Conservation (phyloP, 1,140 invertebrate genomes). For the Anastrepha ludens region DNA sequence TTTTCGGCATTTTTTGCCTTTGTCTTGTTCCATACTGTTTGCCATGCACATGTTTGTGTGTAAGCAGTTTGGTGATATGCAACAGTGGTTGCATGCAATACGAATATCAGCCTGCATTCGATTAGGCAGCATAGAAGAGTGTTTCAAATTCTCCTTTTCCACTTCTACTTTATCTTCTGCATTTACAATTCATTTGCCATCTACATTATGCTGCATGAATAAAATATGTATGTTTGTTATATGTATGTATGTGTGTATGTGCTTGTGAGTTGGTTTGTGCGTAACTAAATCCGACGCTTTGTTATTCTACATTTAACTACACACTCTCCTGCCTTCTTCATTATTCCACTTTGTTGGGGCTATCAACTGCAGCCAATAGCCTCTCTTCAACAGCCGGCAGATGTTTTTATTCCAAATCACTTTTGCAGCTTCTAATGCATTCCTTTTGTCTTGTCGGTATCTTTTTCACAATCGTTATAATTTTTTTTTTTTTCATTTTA, state of each 20-base stretch:
- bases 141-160: neutral
- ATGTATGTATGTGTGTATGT: neutral
- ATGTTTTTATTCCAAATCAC: constrained; percentile 50
- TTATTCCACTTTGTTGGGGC: constrained; percentile 37
- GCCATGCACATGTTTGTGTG: neutral
- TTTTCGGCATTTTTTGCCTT: constrained; percentile 5
- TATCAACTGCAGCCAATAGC: constrained; percentile 39
- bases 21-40: neutral
- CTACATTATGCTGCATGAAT: constrained; percentile 14
- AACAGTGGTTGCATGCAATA: constrained; percentile 8
- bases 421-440: constrained; percentile 51
- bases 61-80: neutral
- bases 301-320: neutral
- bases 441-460: constrained; percentile 46
- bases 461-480: constrained; percentile 30
- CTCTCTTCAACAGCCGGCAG: neutral
- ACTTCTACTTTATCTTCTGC: neutral
- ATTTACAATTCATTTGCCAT: constrained; percentile 47
- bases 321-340: constrained; percentile 1
- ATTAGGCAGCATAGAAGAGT: constrained; percentile 3
- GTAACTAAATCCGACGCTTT: constrained; percentile 31
- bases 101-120: neutral
- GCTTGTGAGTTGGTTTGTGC: neutral
- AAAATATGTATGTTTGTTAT: neutral
- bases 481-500: neutral